Evolutionary conservation across 2,888 invertebrate species (phyloP).

Genomic region (Pandemis cinnamomeana): DNA sequence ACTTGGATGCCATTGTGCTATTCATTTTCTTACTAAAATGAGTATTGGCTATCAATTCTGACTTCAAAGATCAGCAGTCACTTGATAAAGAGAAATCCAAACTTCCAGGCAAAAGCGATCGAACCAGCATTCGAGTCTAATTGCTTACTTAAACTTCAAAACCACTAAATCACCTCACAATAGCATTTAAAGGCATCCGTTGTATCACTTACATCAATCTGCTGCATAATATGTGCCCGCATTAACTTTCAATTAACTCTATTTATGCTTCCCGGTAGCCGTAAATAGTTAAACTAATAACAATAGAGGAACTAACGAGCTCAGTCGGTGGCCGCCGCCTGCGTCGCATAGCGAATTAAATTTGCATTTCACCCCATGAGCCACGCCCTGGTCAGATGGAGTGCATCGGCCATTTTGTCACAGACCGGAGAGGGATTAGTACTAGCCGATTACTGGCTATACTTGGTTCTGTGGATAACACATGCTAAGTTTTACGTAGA

Average conservation of each 20-base stretch:
- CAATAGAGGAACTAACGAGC: constrained; percentile 74
- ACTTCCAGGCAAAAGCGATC: neutral
- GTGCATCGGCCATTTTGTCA: constrained; percentile 52
- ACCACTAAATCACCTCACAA: constrained; percentile 29
- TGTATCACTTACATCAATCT: constrained; percentile 36
- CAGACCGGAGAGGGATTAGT: constrained; percentile 20
- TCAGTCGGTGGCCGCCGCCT: constrained; percentile 67
- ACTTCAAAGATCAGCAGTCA: neutral
- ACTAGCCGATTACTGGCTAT: neutral
- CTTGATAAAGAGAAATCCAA: neutral
- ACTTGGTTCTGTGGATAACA: neutral
- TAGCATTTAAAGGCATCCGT: constrained; percentile 26
- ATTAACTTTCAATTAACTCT: constrained; percentile 80
- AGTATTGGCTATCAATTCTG: no score
- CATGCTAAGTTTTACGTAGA: no score
- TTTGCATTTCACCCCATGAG: constrained; percentile 76
- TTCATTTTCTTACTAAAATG: no score
- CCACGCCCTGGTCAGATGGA: constrained; percentile 51
- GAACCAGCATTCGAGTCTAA: neutral
- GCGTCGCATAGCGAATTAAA: constrained; percentile 75
- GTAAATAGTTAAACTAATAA: constrained; percentile 83
- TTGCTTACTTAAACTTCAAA: constrained; percentile 1
- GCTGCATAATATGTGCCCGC: constrained; percentile 61
- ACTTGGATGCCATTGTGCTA: no score
- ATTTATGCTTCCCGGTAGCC: constrained; percentile 69